Evolutionary conservation across 37 sponge, comb jelly and placozoan genomes (phyloP).

Genomic region (Halichondria panicea): DNA sequence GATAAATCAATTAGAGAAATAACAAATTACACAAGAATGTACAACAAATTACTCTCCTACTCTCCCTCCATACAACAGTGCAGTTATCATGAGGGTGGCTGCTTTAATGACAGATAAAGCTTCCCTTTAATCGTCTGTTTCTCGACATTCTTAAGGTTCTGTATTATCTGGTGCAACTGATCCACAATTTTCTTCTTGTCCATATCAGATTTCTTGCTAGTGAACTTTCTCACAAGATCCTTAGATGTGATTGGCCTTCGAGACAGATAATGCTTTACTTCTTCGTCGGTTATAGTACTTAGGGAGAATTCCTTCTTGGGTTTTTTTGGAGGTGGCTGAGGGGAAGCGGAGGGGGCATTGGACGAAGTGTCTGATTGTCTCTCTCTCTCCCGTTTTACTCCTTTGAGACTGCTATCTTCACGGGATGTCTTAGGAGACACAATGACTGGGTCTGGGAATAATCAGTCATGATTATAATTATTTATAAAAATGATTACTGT

Average conservation of each 20-base stretch:
- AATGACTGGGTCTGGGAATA: too few species aligned
- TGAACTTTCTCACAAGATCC: slow-evolving; percentile 83
- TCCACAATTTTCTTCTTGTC: slow-evolving; percentile 59
- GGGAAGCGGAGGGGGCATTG: background rate
- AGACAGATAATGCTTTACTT: slow-evolving; percentile 71
- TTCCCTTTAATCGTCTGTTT: slow-evolving; percentile 65
- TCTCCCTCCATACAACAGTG: too few species aligned
- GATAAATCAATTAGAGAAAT: too few species aligned
- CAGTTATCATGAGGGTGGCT: too few species aligned
- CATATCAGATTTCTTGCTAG: slow-evolving; percentile 73
- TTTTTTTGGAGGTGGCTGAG: slow-evolving; percentile 58
- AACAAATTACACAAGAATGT: too few species aligned
- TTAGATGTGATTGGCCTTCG: slow-evolving; percentile 88
- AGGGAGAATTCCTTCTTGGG: slow-evolving; percentile 30
- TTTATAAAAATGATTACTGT: too few species aligned
- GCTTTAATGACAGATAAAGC: slow-evolving; percentile 61
- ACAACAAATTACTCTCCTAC: too few species aligned
- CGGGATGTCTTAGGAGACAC: too few species aligned
- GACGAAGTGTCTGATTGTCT: background rate
- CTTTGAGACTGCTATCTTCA: background rate
- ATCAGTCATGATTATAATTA: too few species aligned
- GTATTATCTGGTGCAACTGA: slow-evolving; percentile 53
- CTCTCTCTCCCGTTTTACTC: background rate
- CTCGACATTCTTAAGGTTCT: slow-evolving; percentile 55
- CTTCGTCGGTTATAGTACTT: slow-evolving; percentile 67